Evolutionary conservation across 2,888 invertebrate genomes (phyloP).

Genomic region (Sminthurides aquaticus): DNA sequence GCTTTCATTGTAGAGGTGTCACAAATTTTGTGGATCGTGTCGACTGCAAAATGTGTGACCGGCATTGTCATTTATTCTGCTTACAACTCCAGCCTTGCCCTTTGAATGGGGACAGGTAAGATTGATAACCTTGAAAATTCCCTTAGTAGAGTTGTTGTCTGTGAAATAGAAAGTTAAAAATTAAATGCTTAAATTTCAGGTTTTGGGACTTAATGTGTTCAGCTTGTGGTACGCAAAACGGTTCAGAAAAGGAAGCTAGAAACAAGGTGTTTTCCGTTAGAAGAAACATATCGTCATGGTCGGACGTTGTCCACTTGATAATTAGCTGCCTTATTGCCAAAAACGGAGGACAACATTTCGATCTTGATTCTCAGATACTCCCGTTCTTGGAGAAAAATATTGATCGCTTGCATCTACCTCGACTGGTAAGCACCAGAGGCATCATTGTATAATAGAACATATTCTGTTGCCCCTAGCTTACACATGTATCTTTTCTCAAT

Average conservation of each 20-base stretch:
- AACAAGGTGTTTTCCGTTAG: slow-evolving; percentile 40
- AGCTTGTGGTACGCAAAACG: slow-evolving; percentile 41
- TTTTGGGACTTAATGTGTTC: slow-evolving; percentile 43
- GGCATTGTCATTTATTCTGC: slow-evolving; percentile 39
- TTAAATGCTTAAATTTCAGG: no score
- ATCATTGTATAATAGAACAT: slow-evolving; percentile 2
- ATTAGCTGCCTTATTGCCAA: slow-evolving; percentile 35
- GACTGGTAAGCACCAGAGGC: slow-evolving; percentile 27
- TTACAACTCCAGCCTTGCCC: slow-evolving; percentile 32
- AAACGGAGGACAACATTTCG: slow-evolving; percentile 30
- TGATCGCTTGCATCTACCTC: slow-evolving; percentile 36
- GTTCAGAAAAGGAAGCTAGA: slow-evolving; percentile 23
- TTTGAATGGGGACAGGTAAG: slow-evolving; percentile 40
- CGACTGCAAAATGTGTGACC: slow-evolving; percentile 39
- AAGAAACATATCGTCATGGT: slow-evolving; percentile 38
- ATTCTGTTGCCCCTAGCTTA: no score
- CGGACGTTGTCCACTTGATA: slow-evolving; percentile 39
- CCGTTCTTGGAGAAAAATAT: slow-evolving; percentile 37
- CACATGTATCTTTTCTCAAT: no score
- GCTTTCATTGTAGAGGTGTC: slow-evolving; percentile 35
- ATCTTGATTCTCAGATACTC: slow-evolving; percentile 36
- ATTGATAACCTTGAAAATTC: neutral
- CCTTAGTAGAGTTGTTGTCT: no score
- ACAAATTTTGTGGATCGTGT: slow-evolving; percentile 32
- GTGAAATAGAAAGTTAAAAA: no score